Percentiles rank a stretch among this genome's conserved stretches.
These are phyloP conservation scores for Diadegma fenestrale DNA, from an alignment of 2,888 invertebrate species.

Conservation along the genomic window DNA sequence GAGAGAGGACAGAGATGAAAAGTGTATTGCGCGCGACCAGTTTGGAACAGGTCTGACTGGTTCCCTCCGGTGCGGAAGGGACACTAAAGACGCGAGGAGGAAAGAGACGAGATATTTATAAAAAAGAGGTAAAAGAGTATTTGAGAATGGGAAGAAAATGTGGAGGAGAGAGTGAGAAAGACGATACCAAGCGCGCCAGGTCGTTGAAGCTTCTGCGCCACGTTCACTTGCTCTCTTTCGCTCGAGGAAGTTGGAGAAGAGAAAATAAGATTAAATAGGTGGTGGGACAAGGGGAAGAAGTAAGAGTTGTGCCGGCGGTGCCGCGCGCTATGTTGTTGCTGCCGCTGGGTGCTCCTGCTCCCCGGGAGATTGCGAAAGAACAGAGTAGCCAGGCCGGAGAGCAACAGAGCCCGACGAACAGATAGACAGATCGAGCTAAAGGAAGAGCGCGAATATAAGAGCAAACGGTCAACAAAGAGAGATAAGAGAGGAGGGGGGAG, in stretches of 20 bases:
- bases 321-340: constrained; percentile 37
- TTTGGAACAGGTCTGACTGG: constrained; percentile 69
- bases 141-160: constrained; percentile 33
- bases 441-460: constrained; percentile 34
- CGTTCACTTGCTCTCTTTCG: constrained; percentile 3
- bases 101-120: constrained; percentile 39
- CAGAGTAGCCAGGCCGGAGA: constrained; percentile 39
- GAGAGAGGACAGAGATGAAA: constrained; percentile 77
- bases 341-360: constrained; percentile 59
- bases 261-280: constrained; percentile 66
- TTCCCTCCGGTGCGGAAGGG: constrained; percentile 61
- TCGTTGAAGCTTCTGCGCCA: constrained; percentile 36
- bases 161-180: constrained; percentile 40
- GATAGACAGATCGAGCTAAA: constrained; percentile 29
- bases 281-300: constrained; percentile 45
- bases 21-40: constrained; percentile 80
- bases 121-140: constrained; percentile 17
- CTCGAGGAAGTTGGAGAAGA: constrained; percentile 55
- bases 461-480: constrained; percentile 3
- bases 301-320: constrained; percentile 47
- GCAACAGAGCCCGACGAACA: constrained; percentile 37
- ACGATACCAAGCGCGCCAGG: constrained; percentile 37
- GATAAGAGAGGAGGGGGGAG: constrained; percentile 1
- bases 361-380: constrained; percentile 49
- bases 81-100: constrained; percentile 12